Conservation (phyloP, 2,797 vertebrate genomes). For the Harpagifer antarcticus region DNA sequence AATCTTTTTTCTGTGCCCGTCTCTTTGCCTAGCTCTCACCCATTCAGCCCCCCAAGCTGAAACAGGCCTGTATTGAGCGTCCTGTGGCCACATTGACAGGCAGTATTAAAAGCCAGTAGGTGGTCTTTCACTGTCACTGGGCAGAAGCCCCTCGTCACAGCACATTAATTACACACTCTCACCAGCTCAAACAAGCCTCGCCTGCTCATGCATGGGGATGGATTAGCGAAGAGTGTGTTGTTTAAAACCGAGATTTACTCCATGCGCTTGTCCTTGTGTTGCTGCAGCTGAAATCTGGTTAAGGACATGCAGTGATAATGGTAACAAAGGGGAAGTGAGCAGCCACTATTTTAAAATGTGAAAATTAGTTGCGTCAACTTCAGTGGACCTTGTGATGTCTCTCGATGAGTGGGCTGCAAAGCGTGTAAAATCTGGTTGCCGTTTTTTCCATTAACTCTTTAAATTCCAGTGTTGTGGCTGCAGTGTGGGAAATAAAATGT, state of each 20-base stretch:
- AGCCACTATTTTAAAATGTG: conserved; percentile 65
- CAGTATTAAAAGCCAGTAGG: conserved; percentile 86
- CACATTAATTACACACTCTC: conserved; percentile 81
- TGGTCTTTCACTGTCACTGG: conserved; percentile 81
- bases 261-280: background rate
- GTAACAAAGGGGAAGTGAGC: conserved; percentile 54
- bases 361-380: conserved; percentile 59
- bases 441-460: conserved; percentile 43
- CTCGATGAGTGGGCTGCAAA: conserved; percentile 47
- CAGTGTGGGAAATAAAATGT: conserved; percentile 41
- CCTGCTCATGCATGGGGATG: conserved; percentile 36
- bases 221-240: conserved; percentile 30
- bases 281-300: conserved; percentile 8
- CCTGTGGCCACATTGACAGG: conserved; percentile 81
- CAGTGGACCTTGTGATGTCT: conserved; percentile 38
- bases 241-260: conserved; percentile 18
- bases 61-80: conserved; percentile 59
- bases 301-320: conserved; percentile 17
- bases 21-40: conserved; percentile 41
- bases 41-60: conserved; percentile 54
- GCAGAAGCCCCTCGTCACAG: conserved; percentile 81
- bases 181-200: conserved; percentile 65
- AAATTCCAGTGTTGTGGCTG: conserved; percentile 30
- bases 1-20: conserved; percentile 14
- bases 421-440: conserved; percentile 48